Base-by-base conservation (phyloP, 2,888 invertebrate genomes). In the Tortrix viridana region DNA sequence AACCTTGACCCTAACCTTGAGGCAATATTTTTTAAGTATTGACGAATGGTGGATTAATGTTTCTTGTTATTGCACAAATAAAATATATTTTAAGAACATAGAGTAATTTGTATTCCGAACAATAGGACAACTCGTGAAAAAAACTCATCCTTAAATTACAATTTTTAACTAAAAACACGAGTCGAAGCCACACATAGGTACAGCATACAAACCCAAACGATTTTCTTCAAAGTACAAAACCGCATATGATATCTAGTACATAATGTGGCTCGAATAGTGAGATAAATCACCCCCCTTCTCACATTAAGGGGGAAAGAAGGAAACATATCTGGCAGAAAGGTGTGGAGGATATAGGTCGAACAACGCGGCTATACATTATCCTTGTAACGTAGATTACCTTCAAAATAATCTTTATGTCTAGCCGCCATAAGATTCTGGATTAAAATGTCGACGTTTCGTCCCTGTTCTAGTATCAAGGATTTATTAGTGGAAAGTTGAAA, bases 201-300 rank as follows among this genome's bases (percentile, higher is more conserved):
- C 3, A 9, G 22, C 38, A 52, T 20, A 38, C 43, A 60, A 52
- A 46, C 14, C 37, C 53, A n/a, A 19, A 26, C 16, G 46, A 46
- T 23, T 37, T 52, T 20, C 55, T 16, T 19, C 19, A 19, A 55
- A 56, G 46, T 32, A 56, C 46, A 19, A 32, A 18, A 49, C 44
- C 22, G 26, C 18, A 43, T 22, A 43, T 32, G 32, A 55, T 54
- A 49, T 32, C 5, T 23, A 49, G 61, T 56, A 50, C 37, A 50
- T 56, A 53, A 53, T 49, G 61, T 44, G 54, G 49, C 37, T 38
- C 19, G 61, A 50, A 56, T 62, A 50, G 56, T 62, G 37, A 62
- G 56, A 62, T 62, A 62, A 56, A 62, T 62, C 61, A 55, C 56
- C 61, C 61, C 50, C 54, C 56, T 50, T n/a, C 61, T 49, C 61